Conservation (phyloP, 2,797 vertebrate species). For the Argya squamiceps region DNA sequence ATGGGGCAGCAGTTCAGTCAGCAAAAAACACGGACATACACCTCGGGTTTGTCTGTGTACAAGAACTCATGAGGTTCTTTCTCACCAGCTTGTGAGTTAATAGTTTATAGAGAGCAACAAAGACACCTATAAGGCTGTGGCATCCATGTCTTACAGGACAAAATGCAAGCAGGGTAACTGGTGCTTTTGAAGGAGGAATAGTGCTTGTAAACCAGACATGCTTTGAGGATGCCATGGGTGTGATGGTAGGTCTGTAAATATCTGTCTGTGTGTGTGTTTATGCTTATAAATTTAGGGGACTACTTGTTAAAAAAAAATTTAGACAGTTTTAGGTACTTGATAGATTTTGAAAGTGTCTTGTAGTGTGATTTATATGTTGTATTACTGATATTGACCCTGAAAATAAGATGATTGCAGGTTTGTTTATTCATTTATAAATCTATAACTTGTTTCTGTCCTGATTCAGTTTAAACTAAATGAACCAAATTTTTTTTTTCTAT, state of each 20-base stretch:
- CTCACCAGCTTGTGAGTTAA: background rate
- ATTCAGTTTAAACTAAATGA: background rate
- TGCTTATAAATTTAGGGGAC: background rate
- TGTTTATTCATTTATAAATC: background rate
- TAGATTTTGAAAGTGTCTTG: background rate
- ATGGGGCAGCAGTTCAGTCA: fast-evolving
- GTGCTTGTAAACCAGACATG: background rate
- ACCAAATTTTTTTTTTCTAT: background rate
- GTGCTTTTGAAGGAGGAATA: background rate
- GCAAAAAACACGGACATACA: too few relatives aligned
- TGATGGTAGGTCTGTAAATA: background rate
- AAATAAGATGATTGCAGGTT: background rate
- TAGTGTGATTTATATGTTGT: background rate
- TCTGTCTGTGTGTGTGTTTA: background rate
- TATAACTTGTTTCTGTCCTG: background rate
- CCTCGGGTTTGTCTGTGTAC: fast-evolving
- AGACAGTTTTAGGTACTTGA: background rate
- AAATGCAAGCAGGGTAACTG: background rate
- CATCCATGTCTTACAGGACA: background rate
- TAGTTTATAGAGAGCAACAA: background rate
- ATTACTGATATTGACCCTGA: background rate
- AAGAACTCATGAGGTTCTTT: fast-evolving
- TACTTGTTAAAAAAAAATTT: background rate
- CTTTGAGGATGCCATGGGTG: background rate
- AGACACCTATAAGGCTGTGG: background rate